Base-by-base conservation (phyloP, 2,797 vertebrate genomes). In the Decapterus maruadsi region DNA sequence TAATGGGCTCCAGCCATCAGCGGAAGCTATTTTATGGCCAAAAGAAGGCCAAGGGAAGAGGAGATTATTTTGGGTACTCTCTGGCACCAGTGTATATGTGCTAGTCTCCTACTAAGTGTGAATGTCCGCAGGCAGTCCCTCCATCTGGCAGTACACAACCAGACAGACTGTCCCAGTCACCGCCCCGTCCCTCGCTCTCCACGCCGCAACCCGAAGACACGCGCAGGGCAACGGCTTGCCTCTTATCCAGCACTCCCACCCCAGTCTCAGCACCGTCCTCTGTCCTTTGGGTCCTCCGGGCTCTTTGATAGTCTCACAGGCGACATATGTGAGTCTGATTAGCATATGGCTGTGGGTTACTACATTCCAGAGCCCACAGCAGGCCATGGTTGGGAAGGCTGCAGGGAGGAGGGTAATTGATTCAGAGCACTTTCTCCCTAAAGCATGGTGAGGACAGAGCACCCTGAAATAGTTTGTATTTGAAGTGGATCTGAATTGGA, bases 301-400 rank as follows among this genome's bases (percentile, higher is more conserved):
- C 65, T 82, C 89, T 92, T 87, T 90, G 85, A 91, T 90, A 84
- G 84, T 89, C 84, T 92, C 87, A 81, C 87, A 87, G 86, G 90
- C 72, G 45, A 93, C 94, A 94, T 93, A 92, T 94, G 92, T 77
- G 87, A 86, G 85, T 84, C 80, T 73, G 81, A 90, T 93, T 90
- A 93, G 87, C 93, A 92, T 93, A 93, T 92, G 92, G 92, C 87
- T 85, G 67, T 56, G 77, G 82, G 89, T 90, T 81, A 83, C 80
- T 72, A 75, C 66, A 70, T 84, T 87, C 85, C 82, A 78, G 74
- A 81, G 72, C 83, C 90, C 88, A 78, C 88, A 84, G 89, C 88
- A 87, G 89, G 91, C 83, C 69, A 61, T 48, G 72, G 75, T 68
- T 11, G 76, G 75, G 63, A 65, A 80, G 77, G 77, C 85, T 79